Evolutionary conservation across 1,140 invertebrate species (phyloP), one percentile per base, ranked within the genome.

Genomic region (Trachymyrmex cornetzi): DNA sequence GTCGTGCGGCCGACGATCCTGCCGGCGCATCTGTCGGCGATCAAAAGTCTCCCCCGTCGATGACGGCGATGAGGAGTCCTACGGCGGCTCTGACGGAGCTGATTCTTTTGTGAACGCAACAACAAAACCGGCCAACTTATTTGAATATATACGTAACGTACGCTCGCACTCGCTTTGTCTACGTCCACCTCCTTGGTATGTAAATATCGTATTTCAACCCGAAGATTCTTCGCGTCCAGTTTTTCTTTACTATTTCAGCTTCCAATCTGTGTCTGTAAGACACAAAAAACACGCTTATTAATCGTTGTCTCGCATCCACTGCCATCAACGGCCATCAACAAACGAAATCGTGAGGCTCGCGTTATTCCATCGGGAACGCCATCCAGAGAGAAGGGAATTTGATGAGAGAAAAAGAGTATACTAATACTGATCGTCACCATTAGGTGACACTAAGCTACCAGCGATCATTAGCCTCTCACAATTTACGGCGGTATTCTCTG

Each of bases 61-160:
- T 71, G 64, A 81, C 80, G 55, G 38, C 77, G 77, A 79, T 64
- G 55, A 34, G 22, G 38, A 77, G 75, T 66, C 24, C 77, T 66
- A 79, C 61, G 55, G 55, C 79, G 57, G 55, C 55, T 84, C 80
- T 84, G 80, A 84, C 80, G 69, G 69, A 27, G 80, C 80, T 84
- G 80, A 84, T 84, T 84, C 80, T 67, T 84, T 84, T 84, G 80
- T 84, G 24, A 44, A 38, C 69, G 80, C 80, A 44, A 44, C 80
- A 74, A 84, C 69, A 74, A 84, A 74, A 74, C 80, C 55, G 27
- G 69, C 38, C 24, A 84, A 61, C 80, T 84, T 84, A 84, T 84
- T 59, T 82, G 80, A 82, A 82, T 74, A 74, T 82, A 82, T 82
- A 74, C 67, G 67, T 82, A 82, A 82, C 55, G 24, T 66, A 22